Evolutionary conservation across 2,797 vertebrate species (phyloP), one percentile per base, ranked within the genome.

Genomic region (Microchirus variegatus): DNA sequence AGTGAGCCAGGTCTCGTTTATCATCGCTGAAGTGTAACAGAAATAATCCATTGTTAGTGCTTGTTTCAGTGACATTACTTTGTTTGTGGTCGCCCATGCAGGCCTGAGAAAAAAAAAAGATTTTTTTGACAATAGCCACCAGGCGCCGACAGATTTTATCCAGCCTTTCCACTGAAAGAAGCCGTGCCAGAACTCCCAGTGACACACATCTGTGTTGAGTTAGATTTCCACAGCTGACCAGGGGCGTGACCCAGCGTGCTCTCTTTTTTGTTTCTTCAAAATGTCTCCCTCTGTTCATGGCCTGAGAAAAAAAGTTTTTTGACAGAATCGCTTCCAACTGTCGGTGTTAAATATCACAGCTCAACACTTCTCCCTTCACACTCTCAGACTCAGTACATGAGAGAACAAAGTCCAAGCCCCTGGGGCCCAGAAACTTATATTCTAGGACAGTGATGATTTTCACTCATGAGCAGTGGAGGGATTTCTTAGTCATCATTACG

Each of bases 141-240:
- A 79, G 84, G 83, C 72, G 86, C 87, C 43, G 81, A 62, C 82
- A 84, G n/a, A n/a, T n/a, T 82, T 65, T 65, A 67, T 78, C 44
- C 79, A 70, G 83, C 75, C 83, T 88, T 83, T 70, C 70, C 59
- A 35, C 73, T 82, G 77, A 86, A 87, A 81, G 80, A 85, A 83
- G 73, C 79, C 0, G 70, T 83, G 83, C 85, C 82, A 86, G 80
- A 71, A 81, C 85, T 88, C 83, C 83, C 17, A 73, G 77, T 84
- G 86, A 88, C 85, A 91, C 89, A 92, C 90, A 92, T 93, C 84
- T 90, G 87, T 67, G 83, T 82, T 72, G 66, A 87, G 71, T 80
- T 77, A 73, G 78, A 81, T 80, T 91, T 86, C 69, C 74, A 82
- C 70, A 49, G 77, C 77, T 80, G 83, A 91, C 77, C 84, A 81